Conservation (phyloP, 2,888 invertebrate genomes). For the Elysia crispata region DNA sequence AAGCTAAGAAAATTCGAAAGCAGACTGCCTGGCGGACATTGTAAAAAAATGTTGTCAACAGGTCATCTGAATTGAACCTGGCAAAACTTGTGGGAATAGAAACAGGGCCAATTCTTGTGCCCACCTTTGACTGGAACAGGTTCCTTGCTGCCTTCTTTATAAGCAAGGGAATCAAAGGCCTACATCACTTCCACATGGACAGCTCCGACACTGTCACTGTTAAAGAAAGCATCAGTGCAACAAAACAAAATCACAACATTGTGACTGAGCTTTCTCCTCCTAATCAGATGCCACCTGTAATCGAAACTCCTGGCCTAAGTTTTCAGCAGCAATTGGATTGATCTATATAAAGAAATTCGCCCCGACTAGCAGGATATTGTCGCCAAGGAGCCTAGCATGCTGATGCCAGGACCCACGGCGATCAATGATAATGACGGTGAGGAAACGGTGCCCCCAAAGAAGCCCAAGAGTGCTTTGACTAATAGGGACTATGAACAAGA, state of each 20-base stretch:
- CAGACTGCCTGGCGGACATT: conserved; percentile 40
- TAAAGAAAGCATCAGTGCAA: too few relatives aligned
- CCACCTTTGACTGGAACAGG: conserved; percentile 39
- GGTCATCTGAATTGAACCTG: neutral
- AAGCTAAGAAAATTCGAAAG: conserved; percentile 21
- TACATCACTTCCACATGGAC: conserved; percentile 42
- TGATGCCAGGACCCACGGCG: neutral
- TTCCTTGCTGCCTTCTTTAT: conserved; percentile 27
- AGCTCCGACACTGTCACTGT: neutral
- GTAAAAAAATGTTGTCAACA: too few relatives aligned
- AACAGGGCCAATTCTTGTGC: conserved; percentile 38
- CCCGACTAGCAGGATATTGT: neutral
- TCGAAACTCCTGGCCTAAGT: neutral
- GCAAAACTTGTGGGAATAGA: conserved; percentile 40
- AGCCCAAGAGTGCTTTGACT: neutral
- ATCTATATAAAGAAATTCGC: neutral
- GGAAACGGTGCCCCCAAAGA: neutral
- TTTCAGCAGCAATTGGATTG: neutral
- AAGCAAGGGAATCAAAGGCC: conserved; percentile 31
- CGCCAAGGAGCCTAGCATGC: neutral
- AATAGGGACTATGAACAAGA: neutral
- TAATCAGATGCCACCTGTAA: neutral
- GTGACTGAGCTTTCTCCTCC: neutral
- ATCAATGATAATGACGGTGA: neutral
- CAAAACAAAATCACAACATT: neutral